Evolutionary conservation across 37 sponge, comb jelly and placozoan genomes (phyloP).

Genomic region (Axinella damicornis): DNA sequence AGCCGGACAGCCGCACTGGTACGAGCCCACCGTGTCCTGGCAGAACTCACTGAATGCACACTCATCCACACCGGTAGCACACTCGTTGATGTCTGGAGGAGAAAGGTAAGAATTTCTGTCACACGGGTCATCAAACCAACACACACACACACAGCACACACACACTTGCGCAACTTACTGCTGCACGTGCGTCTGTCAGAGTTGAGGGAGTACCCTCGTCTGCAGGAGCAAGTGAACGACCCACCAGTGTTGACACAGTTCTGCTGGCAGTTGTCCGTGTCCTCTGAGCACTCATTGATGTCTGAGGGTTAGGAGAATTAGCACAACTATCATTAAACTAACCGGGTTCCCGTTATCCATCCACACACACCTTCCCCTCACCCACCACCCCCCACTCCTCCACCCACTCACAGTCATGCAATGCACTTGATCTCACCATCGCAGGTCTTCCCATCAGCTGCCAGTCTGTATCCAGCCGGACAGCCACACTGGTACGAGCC

Average conservation of each 20-base stretch:
- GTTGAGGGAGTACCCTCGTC: slow-evolving; percentile 27
- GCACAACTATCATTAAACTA: too few species aligned
- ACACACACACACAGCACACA: slow-evolving; percentile 42
- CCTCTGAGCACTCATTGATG: slow-evolving; percentile 31
- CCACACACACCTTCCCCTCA: too few species aligned
- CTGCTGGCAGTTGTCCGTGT: slow-evolving; percentile 10
- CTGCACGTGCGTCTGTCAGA: slow-evolving; percentile 13
- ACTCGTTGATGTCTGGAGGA: slow-evolving; percentile 51
- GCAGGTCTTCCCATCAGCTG: too few species aligned
- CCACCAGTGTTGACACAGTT: slow-evolving; percentile 36
- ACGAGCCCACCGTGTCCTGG: slow-evolving; percentile 46
- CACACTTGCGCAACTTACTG: too few species aligned
- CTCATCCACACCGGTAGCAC: not conserved
- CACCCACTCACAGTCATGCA: too few species aligned
- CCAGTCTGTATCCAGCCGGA: slow-evolving; percentile 1
- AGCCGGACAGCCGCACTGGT: slow-evolving; percentile 41
- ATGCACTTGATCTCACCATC: too few species aligned
- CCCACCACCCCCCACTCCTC: too few species aligned
- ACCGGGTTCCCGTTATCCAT: too few species aligned
- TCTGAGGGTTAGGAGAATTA: not conserved
- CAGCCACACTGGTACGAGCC: slow-evolving; percentile 64
- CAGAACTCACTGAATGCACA: slow-evolving; percentile 7
- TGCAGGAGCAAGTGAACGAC: slow-evolving; percentile 38
- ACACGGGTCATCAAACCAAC: too few species aligned
- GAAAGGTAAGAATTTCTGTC: too few species aligned